phyloP scores from a whole-genome alignment of 2,888 invertebrate species.

The Drosophila anceps region DNA sequence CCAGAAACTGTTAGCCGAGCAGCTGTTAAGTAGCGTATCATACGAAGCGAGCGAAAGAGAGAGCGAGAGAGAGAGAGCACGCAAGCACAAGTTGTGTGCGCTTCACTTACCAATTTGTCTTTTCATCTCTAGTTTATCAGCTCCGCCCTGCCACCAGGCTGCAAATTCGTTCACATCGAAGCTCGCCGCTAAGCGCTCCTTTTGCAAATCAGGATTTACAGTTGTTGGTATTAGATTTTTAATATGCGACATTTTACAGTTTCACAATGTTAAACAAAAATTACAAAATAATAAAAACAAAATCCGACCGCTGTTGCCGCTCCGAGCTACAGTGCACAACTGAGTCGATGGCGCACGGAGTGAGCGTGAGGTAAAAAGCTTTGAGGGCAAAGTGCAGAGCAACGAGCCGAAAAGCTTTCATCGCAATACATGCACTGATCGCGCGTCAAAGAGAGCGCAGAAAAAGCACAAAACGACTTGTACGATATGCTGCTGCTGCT shows the following conservation, averaged over 20 bases:
- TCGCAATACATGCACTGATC: background rate
- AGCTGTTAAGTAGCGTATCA: constrained; percentile 16
- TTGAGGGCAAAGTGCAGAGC: constrained; percentile 58
- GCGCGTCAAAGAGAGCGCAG: constrained; percentile 3
- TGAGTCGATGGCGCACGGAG: constrained; percentile 25
- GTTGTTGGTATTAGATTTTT: constrained; percentile 66
- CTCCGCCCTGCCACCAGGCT: constrained; percentile 91
- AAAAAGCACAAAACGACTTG: background rate
- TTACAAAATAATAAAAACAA: background rate
- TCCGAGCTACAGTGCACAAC: constrained; percentile 38
- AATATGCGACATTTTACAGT: constrained; percentile 61
- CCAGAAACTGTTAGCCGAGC: constrained; percentile 4
- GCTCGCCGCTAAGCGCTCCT: constrained; percentile 84
- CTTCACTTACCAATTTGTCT: constrained; percentile 67
- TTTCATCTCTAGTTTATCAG: constrained; percentile 86
- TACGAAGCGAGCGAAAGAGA: background rate
- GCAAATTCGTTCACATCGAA: constrained; percentile 91
- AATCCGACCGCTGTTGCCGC: constrained; percentile 31
- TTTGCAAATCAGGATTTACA: constrained; percentile 77
- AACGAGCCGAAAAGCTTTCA: constrained; percentile 11
- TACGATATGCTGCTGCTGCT: background rate
- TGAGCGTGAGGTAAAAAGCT: constrained; percentile 38
- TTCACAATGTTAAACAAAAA: background rate
- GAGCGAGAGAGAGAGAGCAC: background rate
- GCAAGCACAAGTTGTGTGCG: background rate